Conservation (phyloP, 1,140 invertebrate species). For the Manduca sexta region DNA sequence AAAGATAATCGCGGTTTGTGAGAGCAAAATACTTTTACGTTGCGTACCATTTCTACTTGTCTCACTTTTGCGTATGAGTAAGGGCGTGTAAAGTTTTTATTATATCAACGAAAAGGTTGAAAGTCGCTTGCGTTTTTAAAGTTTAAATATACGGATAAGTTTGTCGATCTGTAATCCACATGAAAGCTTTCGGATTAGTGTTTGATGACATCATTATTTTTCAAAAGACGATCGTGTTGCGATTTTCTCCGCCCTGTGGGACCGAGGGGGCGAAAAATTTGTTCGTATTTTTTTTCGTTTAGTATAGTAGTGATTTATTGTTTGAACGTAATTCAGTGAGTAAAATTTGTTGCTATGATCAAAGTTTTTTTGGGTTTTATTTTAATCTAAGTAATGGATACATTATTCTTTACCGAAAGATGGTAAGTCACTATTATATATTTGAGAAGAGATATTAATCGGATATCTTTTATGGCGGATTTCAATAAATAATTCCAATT, state of each 20-base stretch:
- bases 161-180: conserved; percentile 56
- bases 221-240: conserved; percentile 64
- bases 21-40: conserved; percentile 14
- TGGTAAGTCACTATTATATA: not conserved
- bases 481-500: not conserved
- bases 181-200: conserved; percentile 72
- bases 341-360: conserved; percentile 2
- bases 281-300: conserved; percentile 30
- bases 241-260: conserved; percentile 47
- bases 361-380: too few relatives aligned
- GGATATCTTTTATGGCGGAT: not conserved
- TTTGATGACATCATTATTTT: conserved; percentile 73
- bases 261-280: conserved; percentile 27
- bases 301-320: conserved; percentile 53
- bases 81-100: conserved; percentile 2
- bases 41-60: conserved; percentile 5
- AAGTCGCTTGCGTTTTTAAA: conserved; percentile 12
- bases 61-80: too few relatives aligned
- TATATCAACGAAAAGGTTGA: conserved; percentile 20
- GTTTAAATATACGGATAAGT: conserved; percentile 1
- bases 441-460: not conserved
- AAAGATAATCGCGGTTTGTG: conserved; percentile 30
- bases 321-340: conserved; percentile 37
- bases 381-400: conserved; percentile 4
- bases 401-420: not conserved